Conservation (phyloP, 2,888 invertebrate genomes). For the Mythimna impura region DNA sequence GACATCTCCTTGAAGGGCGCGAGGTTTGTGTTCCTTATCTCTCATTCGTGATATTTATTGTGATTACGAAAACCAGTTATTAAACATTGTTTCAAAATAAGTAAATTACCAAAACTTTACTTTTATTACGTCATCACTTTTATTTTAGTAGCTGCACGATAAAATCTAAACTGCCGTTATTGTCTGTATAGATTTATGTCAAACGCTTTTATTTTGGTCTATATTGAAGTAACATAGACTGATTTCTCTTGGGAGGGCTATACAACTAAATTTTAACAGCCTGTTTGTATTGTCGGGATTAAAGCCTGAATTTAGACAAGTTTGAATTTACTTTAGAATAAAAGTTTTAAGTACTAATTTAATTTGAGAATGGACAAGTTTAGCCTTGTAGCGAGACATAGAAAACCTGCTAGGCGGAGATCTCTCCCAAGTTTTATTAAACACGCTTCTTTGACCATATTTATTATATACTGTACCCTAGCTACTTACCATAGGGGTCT, state of each 20-base stretch:
- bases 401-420: no score
- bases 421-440: no score
- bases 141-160: neutral
- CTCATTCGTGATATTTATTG: neutral
- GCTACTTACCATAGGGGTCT: no score
- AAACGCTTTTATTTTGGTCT: conserved; percentile 17
- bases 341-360: no score
- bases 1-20: no score
- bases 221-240: conserved; percentile 21
- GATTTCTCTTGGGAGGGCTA: conserved; percentile 43
- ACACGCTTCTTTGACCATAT: no score
- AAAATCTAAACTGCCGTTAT: conserved; percentile 13
- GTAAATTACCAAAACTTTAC: conserved; percentile 16
- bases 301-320: neutral
- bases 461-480: no score
- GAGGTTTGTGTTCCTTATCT: neutral
- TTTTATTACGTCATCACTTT: conserved; percentile 5
- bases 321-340: neutral
- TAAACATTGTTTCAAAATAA: conserved; percentile 2
- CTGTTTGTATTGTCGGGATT: conserved; percentile 8
- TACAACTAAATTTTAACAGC: neutral
- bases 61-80: neutral
- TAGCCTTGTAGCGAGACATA: no score
- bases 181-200: conserved; percentile 30
- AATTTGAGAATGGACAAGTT: no score